Base-by-base conservation (phyloP, 1,140 invertebrate genomes). In the fruit fly (Drosophila melanogaster) region DNA sequence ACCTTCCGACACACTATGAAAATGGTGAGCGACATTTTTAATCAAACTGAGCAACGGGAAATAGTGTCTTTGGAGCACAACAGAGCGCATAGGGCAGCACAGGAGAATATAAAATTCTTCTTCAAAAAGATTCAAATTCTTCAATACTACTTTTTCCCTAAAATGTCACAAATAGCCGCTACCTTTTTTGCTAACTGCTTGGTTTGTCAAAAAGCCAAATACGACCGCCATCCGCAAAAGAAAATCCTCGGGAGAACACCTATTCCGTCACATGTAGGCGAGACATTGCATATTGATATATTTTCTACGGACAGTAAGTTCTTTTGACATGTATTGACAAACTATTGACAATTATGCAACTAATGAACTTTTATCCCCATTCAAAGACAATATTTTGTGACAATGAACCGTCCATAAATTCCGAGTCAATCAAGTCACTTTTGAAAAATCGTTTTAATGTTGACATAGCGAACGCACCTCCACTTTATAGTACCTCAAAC, bases 151-250 rank as follows among this genome's bases (percentile, higher is more conserved):
- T 61, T 47, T 61, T 61, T 53, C 37, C 26, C 49, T 12, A 53
- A 61, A 54, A 22, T 54, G 17, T 54, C 19, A 40, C 51, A 54
- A 53, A 22, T 22, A 38, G 50, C 33, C 14, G 33, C 33, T 53
- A 38, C 33, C 37, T 44, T 51, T 38, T 22, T 61, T 35, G 38
- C 38, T 8, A 61, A 61, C 17, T 61, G 38, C 37, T 47, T 51
- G 30, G 40, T 43, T 33, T 61, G 49, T 37, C 26, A 37, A 43
- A 51, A 38, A 53, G 38, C 47, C 43, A 61, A 53, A 10, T 53
- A 61, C 26, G 49, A 61, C 49, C 46, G 59, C 26, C 59, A 53
- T 44, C 40, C 26, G 4, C 30, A 53, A 12, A 53, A 53, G 11
- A 33, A 53, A 24, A 24, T 24, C 2, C 5, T 40, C 38, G 35